These are phyloP conservation scores for Danio kyathit DNA, from an alignment of 2,797 vertebrate genomes.

Conservation along the genomic window DNA sequence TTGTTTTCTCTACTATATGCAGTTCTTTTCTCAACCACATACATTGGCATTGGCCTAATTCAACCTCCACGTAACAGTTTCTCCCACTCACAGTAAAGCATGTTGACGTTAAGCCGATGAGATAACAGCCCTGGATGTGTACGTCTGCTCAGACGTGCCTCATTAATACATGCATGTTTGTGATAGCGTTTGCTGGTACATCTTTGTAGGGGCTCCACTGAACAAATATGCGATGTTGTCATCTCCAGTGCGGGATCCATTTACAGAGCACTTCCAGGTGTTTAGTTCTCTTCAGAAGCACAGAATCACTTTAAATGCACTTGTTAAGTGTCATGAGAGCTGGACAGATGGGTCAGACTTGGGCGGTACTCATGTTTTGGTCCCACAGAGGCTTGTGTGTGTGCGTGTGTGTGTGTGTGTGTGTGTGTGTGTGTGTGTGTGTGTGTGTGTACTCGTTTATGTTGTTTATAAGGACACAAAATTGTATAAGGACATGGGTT, in stretches of 20 bases:
- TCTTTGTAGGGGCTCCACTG: constrained; percentile 5
- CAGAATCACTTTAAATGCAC: not conserved
- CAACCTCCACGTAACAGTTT: not conserved
- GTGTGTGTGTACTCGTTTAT: too few species aligned
- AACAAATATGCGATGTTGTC: constrained; percentile 16
- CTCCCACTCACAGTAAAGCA: constrained; percentile 1
- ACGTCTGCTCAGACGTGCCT: not conserved
- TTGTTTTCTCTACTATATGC: not conserved
- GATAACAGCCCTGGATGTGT: constrained; percentile 34
- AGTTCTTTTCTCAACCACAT: not conserved
- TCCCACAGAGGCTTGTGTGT: constrained; percentile 2
- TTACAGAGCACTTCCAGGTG: constrained; percentile 23
- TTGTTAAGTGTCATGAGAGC: constrained; percentile 20
- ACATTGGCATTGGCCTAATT: constrained; percentile 7
- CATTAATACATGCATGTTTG: constrained; percentile 45
- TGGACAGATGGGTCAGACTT: not conserved
- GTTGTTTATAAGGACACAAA: too few species aligned
- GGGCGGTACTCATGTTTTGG: not conserved
- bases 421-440: not conserved
- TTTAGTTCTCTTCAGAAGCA: constrained; percentile 4
- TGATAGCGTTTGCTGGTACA: constrained; percentile 27
- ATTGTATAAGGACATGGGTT: too few species aligned
- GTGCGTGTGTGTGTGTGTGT: too few species aligned
- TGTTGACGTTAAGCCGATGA: constrained; percentile 16
- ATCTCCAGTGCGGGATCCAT: constrained; percentile 13